These are phyloP conservation scores for Intellagama lesueurii DNA, from an alignment of 2,797 vertebrate species.

Conservation along the genomic window DNA sequence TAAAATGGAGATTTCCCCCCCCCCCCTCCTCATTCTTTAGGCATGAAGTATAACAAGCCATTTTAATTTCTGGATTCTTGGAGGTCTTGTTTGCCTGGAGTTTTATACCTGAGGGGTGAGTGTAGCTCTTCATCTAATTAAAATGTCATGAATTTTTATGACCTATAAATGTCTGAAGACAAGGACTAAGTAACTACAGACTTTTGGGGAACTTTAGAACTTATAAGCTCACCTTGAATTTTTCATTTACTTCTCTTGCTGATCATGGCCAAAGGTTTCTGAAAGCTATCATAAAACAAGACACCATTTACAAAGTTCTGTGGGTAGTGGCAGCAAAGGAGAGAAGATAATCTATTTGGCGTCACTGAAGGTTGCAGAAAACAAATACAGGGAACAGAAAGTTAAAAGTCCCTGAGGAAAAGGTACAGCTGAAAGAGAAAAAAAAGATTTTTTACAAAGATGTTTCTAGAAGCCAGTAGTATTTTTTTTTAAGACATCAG, in stretches of 20 bases:
- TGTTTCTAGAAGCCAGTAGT: background rate
- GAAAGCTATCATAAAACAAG: background rate
- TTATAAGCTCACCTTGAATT: background rate
- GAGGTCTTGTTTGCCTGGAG: constrained; percentile 17
- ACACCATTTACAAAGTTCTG: background rate
- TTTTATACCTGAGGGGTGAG: background rate
- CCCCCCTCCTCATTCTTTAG: background rate
- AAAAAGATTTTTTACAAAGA: background rate
- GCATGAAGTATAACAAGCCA: constrained; percentile 16
- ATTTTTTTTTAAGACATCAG: constrained; percentile 7
- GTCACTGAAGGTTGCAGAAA: background rate
- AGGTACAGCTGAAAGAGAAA: background rate
- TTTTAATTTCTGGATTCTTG: constrained; percentile 31
- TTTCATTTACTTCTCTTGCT: background rate
- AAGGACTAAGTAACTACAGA: constrained; percentile 6
- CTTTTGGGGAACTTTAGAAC: constrained; percentile 4
- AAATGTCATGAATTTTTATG: constrained; percentile 11
- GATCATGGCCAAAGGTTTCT: background rate
- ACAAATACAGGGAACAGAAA: background rate
- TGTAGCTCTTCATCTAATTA: constrained; percentile 17
- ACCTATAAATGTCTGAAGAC: constrained; percentile 16
- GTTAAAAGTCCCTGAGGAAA: background rate
- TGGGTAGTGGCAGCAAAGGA: background rate
- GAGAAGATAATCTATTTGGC: background rate
- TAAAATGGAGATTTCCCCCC: constrained; percentile 11